Base-by-base conservation (phyloP, 1,140 invertebrate genomes). In the Drosophila dunni region DNA sequence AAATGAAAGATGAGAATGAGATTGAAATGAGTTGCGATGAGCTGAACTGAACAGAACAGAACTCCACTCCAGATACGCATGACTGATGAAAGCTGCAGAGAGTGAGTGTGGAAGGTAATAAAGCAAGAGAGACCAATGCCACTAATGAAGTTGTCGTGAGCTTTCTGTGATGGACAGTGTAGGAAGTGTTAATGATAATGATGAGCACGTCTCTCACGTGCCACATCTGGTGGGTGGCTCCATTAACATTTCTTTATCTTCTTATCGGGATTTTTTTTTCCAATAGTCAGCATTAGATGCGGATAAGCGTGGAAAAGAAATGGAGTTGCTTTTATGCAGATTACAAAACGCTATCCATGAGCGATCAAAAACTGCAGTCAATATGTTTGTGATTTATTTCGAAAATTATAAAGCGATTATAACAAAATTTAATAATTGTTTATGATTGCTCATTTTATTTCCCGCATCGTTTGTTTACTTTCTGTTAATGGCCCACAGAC, bases 51-150 rank as follows among this genome's bases (percentile, higher is more conserved):
- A 29, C 24, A 24, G 24, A 24, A 24, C 24, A 29, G 2, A 29
- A 11, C 10, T 40, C 4, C 10, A 11, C 10, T 45, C 48, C 48
- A 44, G 15, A 67, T 29, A 56, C 15, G 29, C 34, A 13, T 17
- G 20, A n/a, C 64, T 17, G 54, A 63, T 78, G 69, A 85, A 84
- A 84, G 82, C 53, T 36, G 33, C 36, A 53, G 57, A 33, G 20
- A 38, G 34, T 54, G 34, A 36, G 33, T 60, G 65, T 17, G 64
- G 60, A 58, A 54, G 53, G 71, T 33, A 42, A 40, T 45, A 44
- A 60, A 62, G 54, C 45, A 62, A 64, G 6, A 29, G 61, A 74
- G 50, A 36, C 33, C 50, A 42, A 9, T 0, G 7, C 33, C 38
- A 48, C 40, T 69, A 80, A 80, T 77, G 67, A 65, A 82, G 72